Base-by-base conservation (phyloP, 2,113 vertebrate species). In the Phyllopteryx taeniolatus region DNA sequence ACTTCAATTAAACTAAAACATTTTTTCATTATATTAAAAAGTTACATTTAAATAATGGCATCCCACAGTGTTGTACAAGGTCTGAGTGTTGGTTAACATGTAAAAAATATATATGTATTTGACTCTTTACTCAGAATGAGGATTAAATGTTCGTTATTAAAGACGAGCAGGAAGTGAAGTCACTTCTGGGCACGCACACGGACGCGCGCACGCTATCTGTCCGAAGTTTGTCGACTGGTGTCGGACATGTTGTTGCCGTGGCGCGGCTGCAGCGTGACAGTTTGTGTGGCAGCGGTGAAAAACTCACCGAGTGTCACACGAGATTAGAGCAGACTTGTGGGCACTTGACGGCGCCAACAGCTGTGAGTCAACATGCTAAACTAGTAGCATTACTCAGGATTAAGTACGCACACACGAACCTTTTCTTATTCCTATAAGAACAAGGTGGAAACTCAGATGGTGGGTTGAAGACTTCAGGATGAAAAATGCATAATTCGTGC, bases 311-410 rank as follows among this genome's bases (percentile, higher is more conserved):
- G 69, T 76, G 51, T 61, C 70, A 62, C 2, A 56, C 14, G 9
- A 47, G 66, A 74, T 71, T 61, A 65, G 60, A 56, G 12, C 11
- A 47, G 59, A 42, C 66, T 46, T 43, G 42, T 22, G 59, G 22
- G 74, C 19, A 31, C 7, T 68, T 65, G 76, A 39, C 47, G 68
- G 64, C 75, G 77, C 64, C 68, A 68, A 31, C 72, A 77, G 79
- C 79, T 77, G 74, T 63, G 72, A 42, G 66, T 64, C 66, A 49
- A 51, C 31, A 22, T 14, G 12, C 19, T 54, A 42, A 53, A 68
- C 19, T 4, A 54, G 51, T 33, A 22, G 67, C 33, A 68, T 54
- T 68, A 54, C 67, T n/a, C 33, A 33, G 49, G 66, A 65, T 46
- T 65, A 22, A 22, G 33, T 22, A 27, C 22, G 14, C 27, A 17